Evolutionary conservation across 2,888 invertebrate species (phyloP), one percentile per base, ranked within the genome.

Genomic region (Cyrtodaria siliqua): DNA sequence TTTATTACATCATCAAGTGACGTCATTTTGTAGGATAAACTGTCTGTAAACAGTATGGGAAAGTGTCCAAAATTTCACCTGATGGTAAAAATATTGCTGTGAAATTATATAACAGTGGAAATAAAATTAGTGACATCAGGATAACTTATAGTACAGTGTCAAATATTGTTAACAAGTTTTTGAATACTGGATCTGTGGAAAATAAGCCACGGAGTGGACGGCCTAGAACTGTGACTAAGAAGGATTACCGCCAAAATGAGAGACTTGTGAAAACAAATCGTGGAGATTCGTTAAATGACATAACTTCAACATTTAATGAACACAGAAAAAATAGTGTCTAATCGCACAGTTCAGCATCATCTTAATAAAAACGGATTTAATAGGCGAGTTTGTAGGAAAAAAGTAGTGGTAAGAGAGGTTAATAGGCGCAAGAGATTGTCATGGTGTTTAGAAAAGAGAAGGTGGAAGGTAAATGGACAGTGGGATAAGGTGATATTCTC

Each of bases 401-500:
- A 27, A 16, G 33, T 49, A 2, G 49, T 49, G 27, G 56, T 70
- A n/a, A 50, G 24, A 20, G 49, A n/a, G 1, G 50, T 29, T 1
- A 70, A 70, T 33, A 53, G 55, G 33, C 53, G 33, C 20, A 70
- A 57, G 38, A 2, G 62, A 18, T 24, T 56, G 18, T 29, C 56
- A 1, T 63, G 57, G 62, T 52, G 59, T 52, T 23, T 33, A 20
- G 16, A 23, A 6, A 59, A 64, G 38, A 49, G 40, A 56, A 12
- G 23, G 20, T 52, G 60, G 59, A 26, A 2, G 23, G 64, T 71
- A 24, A 27, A 44, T 12, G 20, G 38, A 26, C 23, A 64, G 14
- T 64, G 64, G 60, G n/a, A 27, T 8, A 64, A 64, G 53, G 53
- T 64, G n/a, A 64, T 64, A 23, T 64, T 71, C 26, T 60, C 60